Conservation (phyloP, 1,140 invertebrate genomes). For the Hestina assimilis region DNA sequence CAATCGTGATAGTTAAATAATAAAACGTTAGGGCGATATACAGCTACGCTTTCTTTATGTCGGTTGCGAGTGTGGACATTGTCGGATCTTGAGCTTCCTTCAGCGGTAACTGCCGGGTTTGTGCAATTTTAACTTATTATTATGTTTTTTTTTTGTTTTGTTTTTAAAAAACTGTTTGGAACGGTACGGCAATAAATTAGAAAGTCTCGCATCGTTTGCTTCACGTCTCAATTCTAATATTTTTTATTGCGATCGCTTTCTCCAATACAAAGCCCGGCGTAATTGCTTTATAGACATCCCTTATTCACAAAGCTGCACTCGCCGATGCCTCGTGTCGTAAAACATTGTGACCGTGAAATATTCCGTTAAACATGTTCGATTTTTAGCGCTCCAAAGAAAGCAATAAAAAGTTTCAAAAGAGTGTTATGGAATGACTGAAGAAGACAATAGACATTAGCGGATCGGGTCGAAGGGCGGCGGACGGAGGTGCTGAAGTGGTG, state of each 20-base stretch:
- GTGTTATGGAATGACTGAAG: slow-evolving; percentile 7
- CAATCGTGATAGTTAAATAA: slow-evolving; percentile 5
- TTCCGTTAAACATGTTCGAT: slow-evolving; percentile 3
- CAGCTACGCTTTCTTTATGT: slow-evolving; percentile 30
- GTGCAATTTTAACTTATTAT: slow-evolving; percentile 44
- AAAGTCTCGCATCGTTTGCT: slow-evolving; percentile 42
- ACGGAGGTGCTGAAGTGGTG: neutral
- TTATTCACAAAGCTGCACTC: slow-evolving; percentile 26
- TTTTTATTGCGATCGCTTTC: slow-evolving; percentile 50
- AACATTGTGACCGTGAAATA: slow-evolving; percentile 17
- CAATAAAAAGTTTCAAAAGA: slow-evolving; percentile 7
- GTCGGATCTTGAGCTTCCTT: neutral
- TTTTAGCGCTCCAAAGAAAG: neutral
- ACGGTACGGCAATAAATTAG: slow-evolving; percentile 55
- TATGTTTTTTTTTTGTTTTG: slow-evolving; percentile 34
- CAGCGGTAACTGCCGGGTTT: slow-evolving; percentile 15
- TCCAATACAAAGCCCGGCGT: slow-evolving; percentile 30
- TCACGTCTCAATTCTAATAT: slow-evolving; percentile 38
- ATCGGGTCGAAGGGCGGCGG: neutral
- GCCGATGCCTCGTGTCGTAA: slow-evolving; percentile 7
- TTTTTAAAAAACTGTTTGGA: slow-evolving; percentile 33
- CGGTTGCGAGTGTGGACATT: neutral
- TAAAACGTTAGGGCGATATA: slow-evolving; percentile 23
- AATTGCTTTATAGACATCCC: slow-evolving; percentile 37
- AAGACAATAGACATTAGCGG: slow-evolving; percentile 12